A percentile compares a stretch with the other conserved stretches of the same genome.
Conservation (phyloP, 2,797 vertebrate genomes). For the Spatula clypeata region DNA sequence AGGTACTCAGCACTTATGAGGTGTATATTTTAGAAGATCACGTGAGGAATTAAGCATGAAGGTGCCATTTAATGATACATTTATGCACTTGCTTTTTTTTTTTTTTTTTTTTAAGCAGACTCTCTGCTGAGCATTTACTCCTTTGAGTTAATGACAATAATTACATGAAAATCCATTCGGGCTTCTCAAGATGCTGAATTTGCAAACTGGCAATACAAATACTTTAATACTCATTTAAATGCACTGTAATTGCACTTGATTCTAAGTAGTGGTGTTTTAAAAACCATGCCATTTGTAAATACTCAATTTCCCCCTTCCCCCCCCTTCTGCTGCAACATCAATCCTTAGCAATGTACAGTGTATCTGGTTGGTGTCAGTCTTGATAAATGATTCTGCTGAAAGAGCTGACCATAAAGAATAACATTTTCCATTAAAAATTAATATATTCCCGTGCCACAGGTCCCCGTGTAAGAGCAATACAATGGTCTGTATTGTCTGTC, state of each 20-base stretch:
- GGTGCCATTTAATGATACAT: constrained; percentile 14
- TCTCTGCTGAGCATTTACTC: constrained; percentile 40
- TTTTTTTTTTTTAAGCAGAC: background rate
- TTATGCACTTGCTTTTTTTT: background rate
- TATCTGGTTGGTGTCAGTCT: constrained; percentile 31
- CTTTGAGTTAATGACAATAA: constrained; percentile 60
- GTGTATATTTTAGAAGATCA: constrained; percentile 29
- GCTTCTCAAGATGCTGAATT: constrained; percentile 62
- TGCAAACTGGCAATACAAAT: constrained; percentile 66
- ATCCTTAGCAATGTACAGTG: background rate
- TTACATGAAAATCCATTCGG: constrained; percentile 49
- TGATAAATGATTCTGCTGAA: constrained; percentile 52
- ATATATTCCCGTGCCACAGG: constrained; percentile 38
- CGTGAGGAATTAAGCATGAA: background rate
- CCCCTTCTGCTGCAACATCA: background rate
- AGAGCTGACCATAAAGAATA: constrained; percentile 43
- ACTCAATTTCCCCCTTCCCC: background rate
- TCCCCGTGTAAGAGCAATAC: background rate
- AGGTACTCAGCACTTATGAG: background rate
- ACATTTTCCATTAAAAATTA: constrained; percentile 57
- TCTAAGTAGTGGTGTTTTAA: constrained; percentile 40
- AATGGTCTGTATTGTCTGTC: constrained; percentile 30
- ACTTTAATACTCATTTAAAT: constrained; percentile 60
- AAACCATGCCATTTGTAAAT: constrained; percentile 7
- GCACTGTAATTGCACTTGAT: constrained; percentile 53